Evolutionary conservation across 2,797 vertebrate genomes (phyloP), one percentile per base, ranked within the genome.

Genomic region (Lacerta bilineata): DNA sequence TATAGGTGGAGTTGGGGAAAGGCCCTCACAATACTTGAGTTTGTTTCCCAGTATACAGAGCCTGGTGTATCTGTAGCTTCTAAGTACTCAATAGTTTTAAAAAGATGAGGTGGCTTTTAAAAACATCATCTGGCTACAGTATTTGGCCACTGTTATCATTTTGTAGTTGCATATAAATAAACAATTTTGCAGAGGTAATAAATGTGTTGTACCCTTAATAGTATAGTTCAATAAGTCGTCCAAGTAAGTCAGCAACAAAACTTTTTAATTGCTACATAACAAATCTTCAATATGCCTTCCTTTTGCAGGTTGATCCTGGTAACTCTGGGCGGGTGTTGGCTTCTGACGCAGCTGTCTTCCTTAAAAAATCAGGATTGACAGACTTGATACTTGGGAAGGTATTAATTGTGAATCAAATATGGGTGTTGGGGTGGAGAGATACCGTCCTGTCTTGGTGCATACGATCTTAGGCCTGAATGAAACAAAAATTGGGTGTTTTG

Each of bases 341-440:
- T 91, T 97, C 97, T 87, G 99, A 99, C 96, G 99, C 99, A 84
- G 99, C 99, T 93, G 95, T 98, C 87, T 99, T 99, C 96, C 95
- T 99, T 93, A 99, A 99, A 95, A 98, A 97, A 95, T 99, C 99
- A 55, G 98, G 98, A 27, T 96, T 99, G 94, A 97, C 98, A 85
- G 99, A 99, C 95, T 95, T 99, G 93, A 97, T 99, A 85, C 97
- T 99, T 90, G 98, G 99, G 91, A 99, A 99, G 98, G 99, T 96
- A 91, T 89, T 87, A 33, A 33, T 36, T 91, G 80, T 89, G 23
- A 90, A 59, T 86, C 13, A 43, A 0, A 43, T 80, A 80, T 46
- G 13, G 43, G 25, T 5, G 29, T 2, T 33, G 2, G 33, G 61
- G 41, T 6, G 59, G 71, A 39, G 8, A 1, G 79, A 91, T 59